Conservation (phyloP, 2,113 vertebrate genomes). For the Hystrix cristata region DNA sequence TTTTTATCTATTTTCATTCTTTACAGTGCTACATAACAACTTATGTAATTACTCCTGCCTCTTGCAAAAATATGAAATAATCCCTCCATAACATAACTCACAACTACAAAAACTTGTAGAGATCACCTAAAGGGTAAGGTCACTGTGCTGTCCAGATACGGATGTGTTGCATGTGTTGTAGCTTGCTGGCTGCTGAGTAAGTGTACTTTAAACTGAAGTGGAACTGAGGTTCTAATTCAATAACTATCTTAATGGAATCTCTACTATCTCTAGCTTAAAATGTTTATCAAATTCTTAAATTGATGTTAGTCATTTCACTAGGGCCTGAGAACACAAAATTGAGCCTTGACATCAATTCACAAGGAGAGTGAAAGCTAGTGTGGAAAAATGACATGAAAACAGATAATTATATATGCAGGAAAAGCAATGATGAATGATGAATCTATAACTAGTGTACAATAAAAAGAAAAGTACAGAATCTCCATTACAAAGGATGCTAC, state of each 20-base stretch:
- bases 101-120: background rate
- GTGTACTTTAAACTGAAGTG: background rate
- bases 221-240: conserved; percentile 20
- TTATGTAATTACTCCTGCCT: background rate
- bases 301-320: background rate
- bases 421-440: background rate
- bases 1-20: conserved; percentile 42
- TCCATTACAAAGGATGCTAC: background rate
- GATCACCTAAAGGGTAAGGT: background rate
- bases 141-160: background rate
- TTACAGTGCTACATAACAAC: background rate
- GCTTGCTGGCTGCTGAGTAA: background rate
- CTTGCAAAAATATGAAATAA: background rate
- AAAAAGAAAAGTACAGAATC: background rate
- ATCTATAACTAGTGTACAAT: too few relatives aligned
- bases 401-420: background rate
- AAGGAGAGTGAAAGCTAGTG: background rate
- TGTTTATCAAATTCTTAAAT: background rate
- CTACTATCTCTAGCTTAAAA: background rate
- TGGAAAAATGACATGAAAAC: background rate
- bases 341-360: background rate
- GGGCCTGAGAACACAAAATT: background rate
- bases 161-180: background rate
- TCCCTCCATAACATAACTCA: background rate
- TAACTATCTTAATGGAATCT: conserved; percentile 3